phyloP scores from a whole-genome alignment of 1,140 invertebrate genomes.

The Drosophila lini region DNA sequence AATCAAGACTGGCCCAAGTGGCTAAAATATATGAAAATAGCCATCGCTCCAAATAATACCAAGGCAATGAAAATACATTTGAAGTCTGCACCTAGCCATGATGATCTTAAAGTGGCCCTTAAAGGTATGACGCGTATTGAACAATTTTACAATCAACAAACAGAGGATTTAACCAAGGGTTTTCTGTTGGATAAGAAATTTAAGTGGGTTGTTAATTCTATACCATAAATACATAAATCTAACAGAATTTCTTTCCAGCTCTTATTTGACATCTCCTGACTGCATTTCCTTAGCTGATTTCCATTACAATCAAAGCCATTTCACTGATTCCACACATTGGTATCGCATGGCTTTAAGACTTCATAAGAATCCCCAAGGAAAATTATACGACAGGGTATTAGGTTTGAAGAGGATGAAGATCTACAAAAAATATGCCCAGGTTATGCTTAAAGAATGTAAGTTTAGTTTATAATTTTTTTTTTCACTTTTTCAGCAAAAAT shows the following conservation, averaged over 20 bases:
- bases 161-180: conserved; percentile 52
- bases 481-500: neutral
- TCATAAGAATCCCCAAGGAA: conserved; percentile 12
- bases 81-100: conserved; percentile 2
- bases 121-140: conserved; percentile 53
- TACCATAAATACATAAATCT: neutral
- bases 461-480: neutral
- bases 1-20: conserved; percentile 60
- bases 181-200: conserved; percentile 32
- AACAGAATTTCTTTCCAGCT: conserved; percentile 1
- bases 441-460: conserved; percentile 46
- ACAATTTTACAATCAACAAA: conserved; percentile 41
- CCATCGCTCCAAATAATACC: neutral
- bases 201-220: conserved; percentile 10
- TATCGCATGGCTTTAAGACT: conserved; percentile 47
- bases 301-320: conserved; percentile 32
- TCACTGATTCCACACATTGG: conserved; percentile 40
- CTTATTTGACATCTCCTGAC: conserved; percentile 28
- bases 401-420: conserved; percentile 30
- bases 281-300: conserved; percentile 36
- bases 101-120: conserved; percentile 23
- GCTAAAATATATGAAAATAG: conserved; percentile 37
- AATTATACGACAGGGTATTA: conserved; percentile 34
- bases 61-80: conserved; percentile 20
- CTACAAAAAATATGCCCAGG: conserved; percentile 40